Evolutionary conservation across 2,888 invertebrate species (phyloP), one percentile per base, ranked within the genome.

Genomic region (Lampropteryx suffumata): DNA sequence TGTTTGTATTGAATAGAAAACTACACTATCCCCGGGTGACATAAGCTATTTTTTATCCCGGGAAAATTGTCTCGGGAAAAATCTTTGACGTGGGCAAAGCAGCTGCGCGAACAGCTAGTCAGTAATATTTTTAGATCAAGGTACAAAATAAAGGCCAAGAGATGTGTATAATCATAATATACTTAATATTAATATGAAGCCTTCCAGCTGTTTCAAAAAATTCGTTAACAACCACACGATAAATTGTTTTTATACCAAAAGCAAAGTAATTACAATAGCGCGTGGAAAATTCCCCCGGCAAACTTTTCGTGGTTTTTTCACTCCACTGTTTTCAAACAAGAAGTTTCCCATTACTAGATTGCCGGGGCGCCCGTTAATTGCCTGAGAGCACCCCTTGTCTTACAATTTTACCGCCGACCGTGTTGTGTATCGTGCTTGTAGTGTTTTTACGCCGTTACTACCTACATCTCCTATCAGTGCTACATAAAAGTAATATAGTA

Each of bases 291-390:
- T 48, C 37, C 43, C 10, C 14, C 9, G 12, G 21, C 39, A 26
- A 52, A 52, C 29, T 52, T 52, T 52, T 48, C 40, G 52, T 40
- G 52, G 52, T 52, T 52, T 52, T 52, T 52, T 52, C 52, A 47
- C 36, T 30, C 42, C 47, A 44, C 34, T 52, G 43, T 48, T 48
- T 39, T 37, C 43, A 34, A 52, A 52, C 52, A 54, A 54, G 46
- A 55, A 58, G 55, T 56, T 59, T 36, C 34, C 49, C 54, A 49
- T 54, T 57, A 55, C 53, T 50, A 54, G 59, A 59, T 57, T 50
- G 59, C 54, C 51, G 41, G 51, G 47, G 37, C 39, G 45, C 36
- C 46, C 44, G 44, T 54, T 59, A 59, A 59, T 59, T 59, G 59
- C 53, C 46, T 49, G 46, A 37, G 50, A 52, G 50, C 42, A 45